Evolutionary conservation across 2,113 vertebrate species (phyloP), one percentile per base, ranked within the genome.

Genomic region (Leptocoma aspasia): DNA sequence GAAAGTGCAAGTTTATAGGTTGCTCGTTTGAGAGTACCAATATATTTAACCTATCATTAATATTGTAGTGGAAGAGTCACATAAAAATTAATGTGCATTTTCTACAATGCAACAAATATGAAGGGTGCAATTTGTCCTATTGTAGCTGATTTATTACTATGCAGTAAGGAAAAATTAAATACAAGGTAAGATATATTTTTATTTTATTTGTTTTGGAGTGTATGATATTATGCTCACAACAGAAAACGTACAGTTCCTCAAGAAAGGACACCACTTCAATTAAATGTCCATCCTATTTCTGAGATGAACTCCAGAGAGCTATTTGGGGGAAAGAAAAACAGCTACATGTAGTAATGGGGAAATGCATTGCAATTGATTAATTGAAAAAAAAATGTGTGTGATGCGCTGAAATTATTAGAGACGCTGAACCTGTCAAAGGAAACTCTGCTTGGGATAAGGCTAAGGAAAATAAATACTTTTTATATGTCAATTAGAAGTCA

Each of bases 11-110:
- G 24, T 93, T 84, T 92, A 72, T 37, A 44, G 23, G 10, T 85
- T 72, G 26, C 31, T 68, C 52, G 41, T 86, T 84, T 87, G 35
- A 93, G 21, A 82, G 13, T 37, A 92, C 45, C 14, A n/a, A 44
- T 82, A 42, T 63, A 94, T 92, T 95, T 71, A 96, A 91, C 9
- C 13, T 2, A 86, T 15, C 35, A 93, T 93, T 90, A 73, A 79
- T 86, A 92, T 44, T 91, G 15, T 14, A 70, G 77, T 61, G n/a
- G 24, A 27, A 75, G 19, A 84, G 72, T 86, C 2, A 3, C 66
- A 60, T 54, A 79, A 90, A 89, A 73, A 41, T 39, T 72, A 92
- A 68, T 52, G 31, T 78, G 20, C 69, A 59, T 31, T 65, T 94
- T 78, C 53, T 54, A 42, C 37, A 78, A 82, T 9, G 42, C 72